These are phyloP conservation scores for Drosophila triauraria DNA, from an alignment of 1,140 invertebrate genomes.

Conservation along the genomic window DNA sequence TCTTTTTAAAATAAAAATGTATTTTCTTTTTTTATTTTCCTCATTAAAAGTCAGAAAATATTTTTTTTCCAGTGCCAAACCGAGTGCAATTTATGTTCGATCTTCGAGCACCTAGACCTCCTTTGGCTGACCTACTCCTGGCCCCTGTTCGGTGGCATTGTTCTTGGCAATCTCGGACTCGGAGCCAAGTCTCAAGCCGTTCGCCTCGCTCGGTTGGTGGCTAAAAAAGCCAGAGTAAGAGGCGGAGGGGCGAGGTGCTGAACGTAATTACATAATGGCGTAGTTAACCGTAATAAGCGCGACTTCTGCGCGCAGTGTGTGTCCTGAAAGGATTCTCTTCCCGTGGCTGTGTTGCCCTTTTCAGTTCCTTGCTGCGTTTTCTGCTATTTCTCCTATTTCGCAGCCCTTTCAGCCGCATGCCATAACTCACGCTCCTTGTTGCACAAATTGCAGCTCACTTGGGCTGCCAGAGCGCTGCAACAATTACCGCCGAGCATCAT, in stretches of 20 bases:
- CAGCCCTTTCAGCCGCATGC: slow-evolving; percentile 60
- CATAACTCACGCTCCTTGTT: slow-evolving; percentile 60
- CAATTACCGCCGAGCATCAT: slow-evolving; percentile 80
- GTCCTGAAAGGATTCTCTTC: slow-evolving; percentile 78
- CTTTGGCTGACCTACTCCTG: slow-evolving; percentile 47
- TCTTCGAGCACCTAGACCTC: slow-evolving; percentile 40
- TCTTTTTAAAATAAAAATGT: background rate
- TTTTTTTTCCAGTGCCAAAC: slow-evolving; percentile 8
- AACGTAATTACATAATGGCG: slow-evolving; percentile 82
- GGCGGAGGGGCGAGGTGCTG: slow-evolving; percentile 37
- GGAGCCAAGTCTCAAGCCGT: slow-evolving; percentile 37
- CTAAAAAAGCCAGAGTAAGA: slow-evolving; percentile 22
- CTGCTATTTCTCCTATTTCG: slow-evolving; percentile 38
- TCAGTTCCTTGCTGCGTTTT: slow-evolving; percentile 9
- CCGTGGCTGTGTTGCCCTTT: slow-evolving; percentile 23
- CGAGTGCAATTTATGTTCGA: slow-evolving; percentile 27
- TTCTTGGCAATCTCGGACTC: slow-evolving; percentile 47
- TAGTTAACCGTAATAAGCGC: slow-evolving; percentile 83
- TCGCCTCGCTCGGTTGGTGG: slow-evolving; percentile 63
- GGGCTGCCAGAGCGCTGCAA: slow-evolving; percentile 57
- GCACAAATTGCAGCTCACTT: slow-evolving; percentile 62
- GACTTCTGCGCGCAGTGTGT: slow-evolving; percentile 78
- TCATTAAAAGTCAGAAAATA: background rate
- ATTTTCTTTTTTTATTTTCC: background rate
- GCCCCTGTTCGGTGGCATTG: slow-evolving; percentile 27